Percentiles rank a stretch among this genome's conserved stretches.
These are phyloP conservation scores for Ectemnius cavifrons DNA, from an alignment of 2,888 invertebrate genomes.

Conservation along the genomic window DNA sequence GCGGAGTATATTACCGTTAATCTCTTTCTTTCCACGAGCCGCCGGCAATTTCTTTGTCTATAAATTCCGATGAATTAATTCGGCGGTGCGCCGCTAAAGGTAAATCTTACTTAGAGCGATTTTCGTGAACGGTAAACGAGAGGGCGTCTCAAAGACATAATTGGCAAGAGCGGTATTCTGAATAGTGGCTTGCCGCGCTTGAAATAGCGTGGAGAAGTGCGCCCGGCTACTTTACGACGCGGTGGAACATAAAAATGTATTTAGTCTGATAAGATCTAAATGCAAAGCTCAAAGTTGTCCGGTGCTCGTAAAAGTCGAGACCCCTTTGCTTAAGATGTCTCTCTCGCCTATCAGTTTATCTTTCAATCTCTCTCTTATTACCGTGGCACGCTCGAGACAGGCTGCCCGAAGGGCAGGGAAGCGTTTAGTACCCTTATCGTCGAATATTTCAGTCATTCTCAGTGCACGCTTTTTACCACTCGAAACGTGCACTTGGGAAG, in stretches of 20 bases:
- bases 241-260: background rate
- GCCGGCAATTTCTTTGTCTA: background rate
- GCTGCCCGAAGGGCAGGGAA: background rate
- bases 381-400: background rate
- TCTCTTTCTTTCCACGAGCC: slow-evolving; percentile 1
- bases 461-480: slow-evolving; percentile 3
- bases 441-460: background rate
- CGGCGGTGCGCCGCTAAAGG: background rate
- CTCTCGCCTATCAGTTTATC: slow-evolving; percentile 7
- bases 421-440: background rate
- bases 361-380: slow-evolving; percentile 6
- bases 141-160: background rate
- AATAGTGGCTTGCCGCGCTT: background rate
- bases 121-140: background rate
- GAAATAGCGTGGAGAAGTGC: background rate
- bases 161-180: background rate
- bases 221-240: background rate
- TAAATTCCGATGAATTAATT: slow-evolving; percentile 1
- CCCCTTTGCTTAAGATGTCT: background rate
- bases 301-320: background rate
- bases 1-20: background rate
- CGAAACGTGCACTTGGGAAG: slow-evolving; percentile 1
- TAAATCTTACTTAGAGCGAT: background rate
- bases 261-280: slow-evolving; percentile 2
- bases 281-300: slow-evolving; percentile 7